Conservation (phyloP, 2,797 vertebrate species). For the Sebastes oblongus region DNA sequence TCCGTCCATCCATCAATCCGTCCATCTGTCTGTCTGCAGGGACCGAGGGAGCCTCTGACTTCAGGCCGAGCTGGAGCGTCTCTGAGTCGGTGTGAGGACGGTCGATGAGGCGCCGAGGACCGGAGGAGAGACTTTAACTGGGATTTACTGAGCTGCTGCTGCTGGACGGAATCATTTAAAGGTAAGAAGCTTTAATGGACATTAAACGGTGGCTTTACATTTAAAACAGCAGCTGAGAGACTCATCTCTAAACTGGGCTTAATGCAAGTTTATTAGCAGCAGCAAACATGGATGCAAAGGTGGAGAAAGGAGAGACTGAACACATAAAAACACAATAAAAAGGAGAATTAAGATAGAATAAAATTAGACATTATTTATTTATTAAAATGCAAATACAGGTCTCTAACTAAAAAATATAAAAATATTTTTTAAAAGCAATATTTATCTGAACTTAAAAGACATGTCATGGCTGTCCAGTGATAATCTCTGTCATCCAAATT, state of each 20-base stretch:
- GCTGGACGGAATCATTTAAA: not conserved
- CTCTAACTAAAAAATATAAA: not conserved
- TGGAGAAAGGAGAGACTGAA: not conserved
- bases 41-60: not conserved
- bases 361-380: not conserved
- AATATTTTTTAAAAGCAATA: not conserved
- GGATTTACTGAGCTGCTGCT: constrained; percentile 6
- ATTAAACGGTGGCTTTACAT: not conserved
- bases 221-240: not conserved
- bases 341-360: not conserved
- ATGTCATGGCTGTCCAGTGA: not conserved
- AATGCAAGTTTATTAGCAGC: not conserved
- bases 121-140: not conserved
- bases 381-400: not conserved
- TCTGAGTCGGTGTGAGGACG: constrained; percentile 25
- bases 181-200: constrained; percentile 13
- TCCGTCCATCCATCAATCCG: not conserved
- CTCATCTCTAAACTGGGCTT: not conserved
- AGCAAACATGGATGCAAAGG: not conserved
- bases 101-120: constrained; percentile 8
- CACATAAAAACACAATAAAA: not conserved
- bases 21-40: not conserved
- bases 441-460: not conserved
- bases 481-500: not conserved
- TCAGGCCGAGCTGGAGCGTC: constrained; percentile 29